These are phyloP conservation scores for Chrysina gloriosa DNA, from an alignment of 2,888 invertebrate genomes.

Conservation along the genomic window DNA sequence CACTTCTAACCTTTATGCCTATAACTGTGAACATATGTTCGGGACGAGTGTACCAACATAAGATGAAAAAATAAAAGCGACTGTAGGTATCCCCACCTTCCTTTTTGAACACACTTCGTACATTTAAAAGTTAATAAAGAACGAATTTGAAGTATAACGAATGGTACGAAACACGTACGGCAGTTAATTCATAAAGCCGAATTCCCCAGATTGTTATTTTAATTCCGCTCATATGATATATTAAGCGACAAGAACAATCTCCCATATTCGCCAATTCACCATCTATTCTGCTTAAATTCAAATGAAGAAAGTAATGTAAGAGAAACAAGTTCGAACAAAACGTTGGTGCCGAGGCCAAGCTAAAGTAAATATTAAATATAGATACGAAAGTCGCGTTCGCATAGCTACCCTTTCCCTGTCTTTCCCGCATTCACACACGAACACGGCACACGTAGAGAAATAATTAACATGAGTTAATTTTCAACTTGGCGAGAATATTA, in stretches of 20 bases:
- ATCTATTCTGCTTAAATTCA: not conserved
- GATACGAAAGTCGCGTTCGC: not conserved
- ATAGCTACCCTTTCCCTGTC: not conserved
- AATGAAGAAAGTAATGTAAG: not conserved
- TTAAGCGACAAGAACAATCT: conserved; percentile 11
- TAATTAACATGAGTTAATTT: conserved; percentile 28
- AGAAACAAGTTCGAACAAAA: conserved; percentile 14
- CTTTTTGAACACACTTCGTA: too few species aligned
- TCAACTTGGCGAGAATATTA: conserved; percentile 24
- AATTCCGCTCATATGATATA: not conserved
- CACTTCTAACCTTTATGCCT: too few species aligned
- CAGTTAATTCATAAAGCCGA: not conserved
- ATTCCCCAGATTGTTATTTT: not conserved
- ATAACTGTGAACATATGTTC: too few species aligned
- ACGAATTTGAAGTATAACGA: too few species aligned
- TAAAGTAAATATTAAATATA: conserved; percentile 10
- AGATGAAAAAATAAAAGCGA: too few species aligned
- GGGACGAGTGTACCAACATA: too few species aligned
- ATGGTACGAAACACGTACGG: not conserved
- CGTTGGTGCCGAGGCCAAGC: not conserved
- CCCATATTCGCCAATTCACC: not conserved
- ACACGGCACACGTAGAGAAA: not conserved
- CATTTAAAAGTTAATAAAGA: too few species aligned
- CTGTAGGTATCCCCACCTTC: too few species aligned
- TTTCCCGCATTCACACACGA: not conserved